Percentiles rank a stretch among this genome's conserved stretches.
Evolutionary conservation across 2,888 invertebrate genomes (phyloP).

Genomic region (Aelia acuminata): DNA sequence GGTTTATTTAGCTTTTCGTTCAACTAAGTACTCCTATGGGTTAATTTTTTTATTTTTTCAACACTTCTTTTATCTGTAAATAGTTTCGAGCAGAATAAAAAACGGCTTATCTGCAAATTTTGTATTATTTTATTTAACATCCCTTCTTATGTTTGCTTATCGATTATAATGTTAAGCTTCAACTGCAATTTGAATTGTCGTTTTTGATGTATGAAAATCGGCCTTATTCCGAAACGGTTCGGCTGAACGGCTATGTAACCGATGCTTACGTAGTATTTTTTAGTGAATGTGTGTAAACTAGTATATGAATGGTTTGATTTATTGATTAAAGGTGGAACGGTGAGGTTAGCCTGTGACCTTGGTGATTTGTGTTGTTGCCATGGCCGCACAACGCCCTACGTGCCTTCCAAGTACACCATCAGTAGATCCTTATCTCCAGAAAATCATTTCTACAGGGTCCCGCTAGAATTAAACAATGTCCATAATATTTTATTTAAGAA

Average conservation of each 20-base stretch:
- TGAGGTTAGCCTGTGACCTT: constrained; percentile 60
- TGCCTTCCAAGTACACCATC: constrained; percentile 42
- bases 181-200: not conserved
- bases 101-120: not conserved
- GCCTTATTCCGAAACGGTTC: not conserved
- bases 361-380: constrained; percentile 65
- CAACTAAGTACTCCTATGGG: too few species aligned
- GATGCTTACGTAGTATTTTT: not conserved
- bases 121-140: not conserved
- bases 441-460: constrained; percentile 47
- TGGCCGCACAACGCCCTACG: constrained; percentile 60
- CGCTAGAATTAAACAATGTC: not conserved
- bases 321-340: constrained; percentile 61
- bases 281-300: not conserved
- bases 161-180: too few species aligned
- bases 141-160: too few species aligned
- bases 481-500: not conserved
- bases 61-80: not conserved
- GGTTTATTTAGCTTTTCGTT: too few species aligned
- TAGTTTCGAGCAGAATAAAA: not conserved
- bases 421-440: constrained; percentile 37
- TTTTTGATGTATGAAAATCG: not conserved
- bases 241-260: too few species aligned
- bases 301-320: constrained; percentile 64
- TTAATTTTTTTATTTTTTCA: not conserved